Base-by-base conservation (phyloP, 2,797 vertebrate species). In the Falco columbarius region DNA sequence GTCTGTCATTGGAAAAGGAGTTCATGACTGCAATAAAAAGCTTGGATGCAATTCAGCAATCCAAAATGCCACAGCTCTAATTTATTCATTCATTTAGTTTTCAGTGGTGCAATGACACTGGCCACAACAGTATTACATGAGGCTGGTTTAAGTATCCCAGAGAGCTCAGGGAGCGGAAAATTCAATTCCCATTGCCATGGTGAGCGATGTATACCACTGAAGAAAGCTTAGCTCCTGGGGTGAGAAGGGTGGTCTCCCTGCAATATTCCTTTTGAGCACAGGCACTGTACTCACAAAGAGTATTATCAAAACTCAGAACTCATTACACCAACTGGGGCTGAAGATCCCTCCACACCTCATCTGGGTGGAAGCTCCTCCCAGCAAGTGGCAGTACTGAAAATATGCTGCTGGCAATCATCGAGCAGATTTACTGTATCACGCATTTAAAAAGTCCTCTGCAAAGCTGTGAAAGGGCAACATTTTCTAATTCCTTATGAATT, bases 151-250 rank as follows among this genome's bases (percentile, higher is more conserved):
- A 86, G 94, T 92, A 97, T 96, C 93, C 95, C 93, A 86, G 96
- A 91, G 91, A 94, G 92, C 91, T 95, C 94, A 86, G 92, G 55
- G 66, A 95, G 95, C 71, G 46, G 94, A 96, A 98, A 97, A 98
- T 98, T 97, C 97, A 98, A 90, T 97, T 97, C 95, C 87, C 89
- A 98, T 98, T 93, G 94, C 98, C 97, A 98, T 97, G 98, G 97
- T 96, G 95, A 98, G 94, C 10, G 1, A 95, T 74, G 71, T 87
- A 44, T 63, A 67, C 38, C 42, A 58, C 70, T 21, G 42, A 95
- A 94, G 92, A 87, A 47, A 51, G 87, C 89, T 89, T 86, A 95
- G 70, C 52, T 87, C 95, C 86, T 81, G 67, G 71, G 59, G 74
- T 93, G 47, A 96, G 93, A 65, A 93, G 91, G 92, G 92, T 95